A percentile compares a stretch with the other conserved stretches of the same genome.
Conservation (phyloP, 2,113 vertebrate genomes). For the Oryzias curvinotus region DNA sequence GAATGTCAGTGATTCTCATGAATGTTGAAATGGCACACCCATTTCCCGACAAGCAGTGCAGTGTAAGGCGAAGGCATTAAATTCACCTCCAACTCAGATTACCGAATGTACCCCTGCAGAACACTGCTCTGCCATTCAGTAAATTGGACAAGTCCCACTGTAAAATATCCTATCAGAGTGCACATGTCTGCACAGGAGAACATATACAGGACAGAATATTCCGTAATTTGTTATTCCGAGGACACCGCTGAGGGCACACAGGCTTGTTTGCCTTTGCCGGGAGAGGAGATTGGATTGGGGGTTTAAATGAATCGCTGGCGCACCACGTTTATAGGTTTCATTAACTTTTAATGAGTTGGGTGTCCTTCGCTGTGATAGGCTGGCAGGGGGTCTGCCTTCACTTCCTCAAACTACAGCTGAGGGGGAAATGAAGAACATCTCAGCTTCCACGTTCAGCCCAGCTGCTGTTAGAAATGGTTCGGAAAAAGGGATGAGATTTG, state of each 20-base stretch:
- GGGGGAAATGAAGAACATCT: slow-evolving; percentile 48
- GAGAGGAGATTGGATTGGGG: slow-evolving; percentile 83
- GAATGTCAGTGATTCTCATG: slow-evolving; percentile 80
- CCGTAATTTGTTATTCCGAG: slow-evolving; percentile 81
- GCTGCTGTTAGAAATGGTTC: slow-evolving; percentile 52
- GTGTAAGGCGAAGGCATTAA: slow-evolving; percentile 71
- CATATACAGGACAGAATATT: slow-evolving; percentile 84
- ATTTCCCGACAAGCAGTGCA: slow-evolving; percentile 62
- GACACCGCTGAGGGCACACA: slow-evolving; percentile 74
- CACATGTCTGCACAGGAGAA: slow-evolving; percentile 74
- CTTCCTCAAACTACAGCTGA: slow-evolving; percentile 67
- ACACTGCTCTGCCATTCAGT: slow-evolving; percentile 69
- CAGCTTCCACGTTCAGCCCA: slow-evolving; percentile 55
- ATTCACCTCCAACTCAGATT: slow-evolving; percentile 69
- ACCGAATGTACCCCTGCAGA: slow-evolving; percentile 73
- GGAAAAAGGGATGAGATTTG: slow-evolving; percentile 18
- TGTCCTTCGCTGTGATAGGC: slow-evolving; percentile 79
- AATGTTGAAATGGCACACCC: slow-evolving; percentile 77
- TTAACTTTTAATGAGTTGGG: slow-evolving; percentile 85
- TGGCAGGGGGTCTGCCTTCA: slow-evolving; percentile 61
- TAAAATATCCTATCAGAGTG: slow-evolving; percentile 71
- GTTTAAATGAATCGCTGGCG: slow-evolving; percentile 82
- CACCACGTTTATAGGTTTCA: slow-evolving; percentile 83
- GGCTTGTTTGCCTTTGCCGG: slow-evolving; percentile 81
- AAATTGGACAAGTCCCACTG: slow-evolving; percentile 79